phyloP scores from a whole-genome alignment of 2,113 vertebrate genomes.

The Planiliza haematocheilus region DNA sequence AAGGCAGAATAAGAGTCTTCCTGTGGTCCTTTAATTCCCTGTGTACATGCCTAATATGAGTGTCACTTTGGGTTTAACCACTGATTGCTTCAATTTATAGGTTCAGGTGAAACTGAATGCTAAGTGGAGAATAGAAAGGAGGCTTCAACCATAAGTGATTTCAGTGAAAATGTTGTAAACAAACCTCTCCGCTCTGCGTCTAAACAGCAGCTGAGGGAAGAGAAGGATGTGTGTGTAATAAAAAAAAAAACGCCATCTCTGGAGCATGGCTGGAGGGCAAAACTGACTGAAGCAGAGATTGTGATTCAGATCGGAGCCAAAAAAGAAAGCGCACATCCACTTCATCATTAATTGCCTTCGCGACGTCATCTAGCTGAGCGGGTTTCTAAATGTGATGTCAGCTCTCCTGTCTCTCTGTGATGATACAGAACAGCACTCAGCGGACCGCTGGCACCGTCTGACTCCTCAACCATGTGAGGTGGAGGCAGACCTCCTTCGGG shows the following conservation, averaged over 20 bases:
- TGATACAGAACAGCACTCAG: constrained; percentile 2
- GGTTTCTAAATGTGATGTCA: not conserved
- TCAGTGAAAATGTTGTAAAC: constrained; percentile 7
- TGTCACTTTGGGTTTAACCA: not conserved
- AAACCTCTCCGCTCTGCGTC: not conserved
- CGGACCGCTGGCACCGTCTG: not conserved
- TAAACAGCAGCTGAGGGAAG: constrained; percentile 3
- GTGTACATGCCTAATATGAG: not conserved
- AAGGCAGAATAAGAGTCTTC: constrained; percentile 5
- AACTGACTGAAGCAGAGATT: constrained; percentile 12
- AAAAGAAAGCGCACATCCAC: constrained; percentile 7
- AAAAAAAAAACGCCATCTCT: not conserved
- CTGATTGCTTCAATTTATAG: not conserved
- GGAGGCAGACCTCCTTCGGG: constrained; percentile 20
- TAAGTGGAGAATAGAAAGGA: not conserved
- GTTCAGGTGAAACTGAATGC: constrained; percentile 6
- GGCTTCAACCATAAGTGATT: not conserved
- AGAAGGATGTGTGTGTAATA: constrained; percentile 18
- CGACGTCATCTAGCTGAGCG: constrained; percentile 6
- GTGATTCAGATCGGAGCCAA: constrained; percentile 10
- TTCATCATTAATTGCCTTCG: constrained; percentile 18
- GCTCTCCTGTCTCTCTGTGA: not conserved
- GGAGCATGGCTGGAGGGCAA: constrained; percentile 19
- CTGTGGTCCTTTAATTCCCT: not conserved
- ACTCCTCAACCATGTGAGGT: constrained; percentile 10